Percentiles rank a stretch among this genome's conserved stretches.
These are phyloP conservation scores for Noctilio leporinus DNA, from an alignment of 2,113 vertebrate species.

Conservation along the genomic window DNA sequence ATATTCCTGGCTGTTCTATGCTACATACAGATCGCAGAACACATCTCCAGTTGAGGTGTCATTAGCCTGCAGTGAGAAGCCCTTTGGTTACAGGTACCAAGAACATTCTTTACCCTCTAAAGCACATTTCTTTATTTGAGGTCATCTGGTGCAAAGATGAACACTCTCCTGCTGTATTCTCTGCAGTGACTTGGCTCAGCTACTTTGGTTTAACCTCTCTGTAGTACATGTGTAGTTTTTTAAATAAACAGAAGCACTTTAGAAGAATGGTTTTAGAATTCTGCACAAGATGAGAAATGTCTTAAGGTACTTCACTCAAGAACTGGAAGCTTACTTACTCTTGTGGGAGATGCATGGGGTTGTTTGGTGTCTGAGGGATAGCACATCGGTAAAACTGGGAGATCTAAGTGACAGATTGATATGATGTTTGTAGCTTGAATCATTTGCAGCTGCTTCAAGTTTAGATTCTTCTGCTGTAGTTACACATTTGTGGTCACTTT, in stretches of 20 bases:
- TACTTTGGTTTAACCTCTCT: background rate
- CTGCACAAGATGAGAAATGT: background rate
- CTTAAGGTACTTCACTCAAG: background rate
- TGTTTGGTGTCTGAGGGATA: background rate
- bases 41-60: background rate
- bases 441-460: background rate
- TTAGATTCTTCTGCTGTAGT: background rate
- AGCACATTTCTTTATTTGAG: background rate
- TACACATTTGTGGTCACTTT: background rate
- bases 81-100: rapidly evolving
- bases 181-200: background rate
- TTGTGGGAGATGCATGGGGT: background rate
- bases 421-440: background rate
- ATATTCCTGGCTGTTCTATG: background rate
- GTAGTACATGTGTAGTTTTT: background rate
- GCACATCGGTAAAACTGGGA: background rate
- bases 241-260: background rate
- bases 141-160: background rate
- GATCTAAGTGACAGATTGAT: background rate
- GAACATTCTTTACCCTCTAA: background rate
- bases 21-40: rapidly evolving
- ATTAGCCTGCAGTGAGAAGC: background rate
- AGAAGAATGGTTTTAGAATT: background rate
- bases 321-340: background rate
- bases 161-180: background rate